phyloP scores from a whole-genome alignment of 2,113 vertebrate genomes.

The Neopipo cinnamomea region DNA sequence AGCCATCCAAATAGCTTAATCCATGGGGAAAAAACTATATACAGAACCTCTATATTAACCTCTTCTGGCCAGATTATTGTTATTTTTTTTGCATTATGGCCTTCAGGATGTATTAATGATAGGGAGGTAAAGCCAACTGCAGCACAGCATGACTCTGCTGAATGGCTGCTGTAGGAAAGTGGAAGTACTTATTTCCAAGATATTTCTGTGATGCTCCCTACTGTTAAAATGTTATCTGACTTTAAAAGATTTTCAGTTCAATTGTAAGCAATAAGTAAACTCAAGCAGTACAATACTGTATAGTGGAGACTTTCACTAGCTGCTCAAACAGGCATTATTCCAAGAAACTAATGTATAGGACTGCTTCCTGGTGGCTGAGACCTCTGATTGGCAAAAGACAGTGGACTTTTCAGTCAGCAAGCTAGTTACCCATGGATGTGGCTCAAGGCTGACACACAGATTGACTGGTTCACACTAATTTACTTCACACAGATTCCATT shows the following conservation, averaged over 20 bases:
- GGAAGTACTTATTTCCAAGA: conserved; percentile 50
- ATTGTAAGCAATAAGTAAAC: conserved; percentile 57
- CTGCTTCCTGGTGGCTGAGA: conserved; percentile 58
- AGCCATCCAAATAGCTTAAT: conserved; percentile 37
- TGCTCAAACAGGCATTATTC: conserved; percentile 54
- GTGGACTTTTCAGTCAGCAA: conserved; percentile 68
- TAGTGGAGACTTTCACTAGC: conserved; percentile 23
- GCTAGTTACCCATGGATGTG: conserved; percentile 78
- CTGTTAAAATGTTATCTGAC: conserved; percentile 56
- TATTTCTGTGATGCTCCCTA: conserved; percentile 48
- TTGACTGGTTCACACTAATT: conserved; percentile 87
- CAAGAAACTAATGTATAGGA: conserved; percentile 44
- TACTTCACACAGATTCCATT: conserved; percentile 85
- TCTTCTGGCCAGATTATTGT: conserved; percentile 50
- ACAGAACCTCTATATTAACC: conserved; percentile 42
- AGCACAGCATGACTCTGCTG: conserved; percentile 18
- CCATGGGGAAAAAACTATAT: conserved; percentile 9
- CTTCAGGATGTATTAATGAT: conserved; percentile 46
- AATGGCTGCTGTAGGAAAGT: conserved; percentile 27
- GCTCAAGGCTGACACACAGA: conserved; percentile 80
- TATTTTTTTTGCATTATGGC: conserved; percentile 62
- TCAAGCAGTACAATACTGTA: not conserved
- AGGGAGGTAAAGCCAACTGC: conserved; percentile 31
- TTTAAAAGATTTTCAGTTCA: conserved; percentile 52
- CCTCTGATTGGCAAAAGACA: conserved; percentile 65